phyloP scores from a whole-genome alignment of 2,797 vertebrate species.

The Cossypha niveicapilla region DNA sequence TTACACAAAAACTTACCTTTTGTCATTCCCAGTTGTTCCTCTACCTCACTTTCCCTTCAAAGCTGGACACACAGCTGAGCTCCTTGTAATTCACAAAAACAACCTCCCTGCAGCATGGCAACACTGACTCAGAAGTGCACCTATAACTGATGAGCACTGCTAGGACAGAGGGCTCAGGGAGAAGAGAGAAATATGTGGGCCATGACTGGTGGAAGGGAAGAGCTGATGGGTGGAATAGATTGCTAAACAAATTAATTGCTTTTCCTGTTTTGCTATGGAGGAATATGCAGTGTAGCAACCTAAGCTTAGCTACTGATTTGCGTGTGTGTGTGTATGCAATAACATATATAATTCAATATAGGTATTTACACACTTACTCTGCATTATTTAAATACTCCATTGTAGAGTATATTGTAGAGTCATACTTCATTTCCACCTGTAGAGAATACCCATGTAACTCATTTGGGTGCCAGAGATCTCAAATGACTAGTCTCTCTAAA shows the following conservation, averaged over 20 bases:
- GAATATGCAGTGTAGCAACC: neutral
- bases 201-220: neutral
- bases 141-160: neutral
- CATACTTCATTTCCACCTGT: conserved; percentile 8
- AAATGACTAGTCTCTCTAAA: neutral
- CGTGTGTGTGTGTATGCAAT: neutral
- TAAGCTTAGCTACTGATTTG: neutral
- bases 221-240: neutral
- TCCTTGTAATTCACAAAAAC: neutral
- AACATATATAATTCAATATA: neutral
- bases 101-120: neutral
- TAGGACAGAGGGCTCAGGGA: neutral
- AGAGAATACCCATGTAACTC: conserved; percentile 4
- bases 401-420: neutral
- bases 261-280: neutral
- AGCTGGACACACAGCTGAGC: neutral
- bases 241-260: conserved; percentile 1
- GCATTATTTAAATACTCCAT: neutral
- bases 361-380: neutral
- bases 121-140: neutral
- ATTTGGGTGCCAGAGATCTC: neutral
- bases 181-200: neutral
- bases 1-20: neutral
- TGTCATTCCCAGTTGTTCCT: neutral
- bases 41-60: neutral